A percentile compares a stretch with the other conserved stretches of the same genome.
Evolutionary conservation across 2,797 vertebrate genomes (phyloP).

Genomic region (Oreonectes daqikongensis): DNA sequence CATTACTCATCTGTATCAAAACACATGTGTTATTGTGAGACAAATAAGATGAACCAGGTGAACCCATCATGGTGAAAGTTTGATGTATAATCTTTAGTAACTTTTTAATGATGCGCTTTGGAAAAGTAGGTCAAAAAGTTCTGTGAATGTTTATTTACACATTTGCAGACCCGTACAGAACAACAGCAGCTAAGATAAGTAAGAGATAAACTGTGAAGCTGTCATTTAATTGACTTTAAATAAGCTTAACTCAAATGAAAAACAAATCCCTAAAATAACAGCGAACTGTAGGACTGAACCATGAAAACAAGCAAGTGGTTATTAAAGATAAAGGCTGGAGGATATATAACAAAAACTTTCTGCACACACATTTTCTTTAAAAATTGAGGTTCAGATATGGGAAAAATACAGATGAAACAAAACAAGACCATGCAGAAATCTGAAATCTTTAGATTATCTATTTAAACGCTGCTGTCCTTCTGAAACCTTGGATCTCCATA

Average conservation of each 20-base stretch:
- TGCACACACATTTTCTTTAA: not conserved
- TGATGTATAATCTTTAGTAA: not conserved
- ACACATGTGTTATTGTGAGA: not conserved
- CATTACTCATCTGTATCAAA: not conserved
- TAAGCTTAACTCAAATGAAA: not conserved
- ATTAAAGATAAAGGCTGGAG: not conserved
- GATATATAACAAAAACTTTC: not conserved
- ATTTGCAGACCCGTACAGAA: not conserved
- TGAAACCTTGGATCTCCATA: too few species aligned
- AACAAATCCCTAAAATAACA: not conserved
- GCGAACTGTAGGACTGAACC: not conserved
- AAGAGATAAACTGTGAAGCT: not conserved
- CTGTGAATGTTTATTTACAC: not conserved
- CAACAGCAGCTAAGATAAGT: not conserved
- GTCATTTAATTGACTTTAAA: not conserved
- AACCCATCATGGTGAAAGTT: not conserved
- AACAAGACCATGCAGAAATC: not conserved
- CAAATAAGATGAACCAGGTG: not conserved
- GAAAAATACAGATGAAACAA: not conserved
- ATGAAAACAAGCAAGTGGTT: not conserved
- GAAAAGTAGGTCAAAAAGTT: not conserved
- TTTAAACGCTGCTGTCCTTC: too few species aligned
- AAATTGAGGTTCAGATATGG: not conserved
- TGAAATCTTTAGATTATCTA: constrained; percentile 6
- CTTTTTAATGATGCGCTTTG: not conserved